A percentile compares a stretch with the other conserved stretches of the same genome.
Conservation (phyloP, 2,888 invertebrate species). For the Microctonus aethiopoides region DNA sequence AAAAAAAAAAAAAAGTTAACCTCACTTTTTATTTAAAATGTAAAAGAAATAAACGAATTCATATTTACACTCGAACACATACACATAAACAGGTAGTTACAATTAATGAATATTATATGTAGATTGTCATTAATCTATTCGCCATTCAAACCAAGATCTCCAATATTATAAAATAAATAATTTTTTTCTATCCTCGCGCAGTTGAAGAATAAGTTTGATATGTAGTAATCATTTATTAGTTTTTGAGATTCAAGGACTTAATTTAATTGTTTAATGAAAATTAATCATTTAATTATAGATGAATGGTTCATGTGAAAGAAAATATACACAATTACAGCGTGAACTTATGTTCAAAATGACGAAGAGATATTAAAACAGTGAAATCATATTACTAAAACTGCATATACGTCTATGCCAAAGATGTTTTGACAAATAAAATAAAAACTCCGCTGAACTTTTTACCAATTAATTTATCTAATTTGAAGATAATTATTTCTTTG, state of each 20-base stretch:
- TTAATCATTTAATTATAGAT: conserved; percentile 1
- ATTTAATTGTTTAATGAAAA: conserved; percentile 7
- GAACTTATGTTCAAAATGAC: too few relatives aligned
- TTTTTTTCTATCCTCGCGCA: background rate
- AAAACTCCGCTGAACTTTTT: conserved; percentile 10
- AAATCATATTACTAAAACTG: conserved; percentile 21
- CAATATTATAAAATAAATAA: background rate
- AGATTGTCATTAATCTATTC: background rate
- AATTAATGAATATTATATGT: background rate
- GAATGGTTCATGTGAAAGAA: background rate
- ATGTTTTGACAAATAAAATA: conserved; percentile 47
- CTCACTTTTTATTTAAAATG: background rate
- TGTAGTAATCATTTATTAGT: background rate
- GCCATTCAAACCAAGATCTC: background rate
- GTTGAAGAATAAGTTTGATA: background rate
- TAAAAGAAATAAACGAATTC: background rate
- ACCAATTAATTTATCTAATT: background rate
- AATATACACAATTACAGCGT: too few relatives aligned
- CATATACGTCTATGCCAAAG: conserved; percentile 58
- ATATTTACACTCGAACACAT: too few relatives aligned
- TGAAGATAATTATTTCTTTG: background rate
- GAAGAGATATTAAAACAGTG: conserved; percentile 28
- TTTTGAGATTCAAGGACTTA: conserved; percentile 16
- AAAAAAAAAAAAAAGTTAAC: background rate
- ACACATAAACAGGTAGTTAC: background rate